Evolutionary conservation across 2,888 invertebrate genomes (phyloP), one percentile per base, ranked within the genome.

Genomic region (Chymomyza fuscimana): DNA sequence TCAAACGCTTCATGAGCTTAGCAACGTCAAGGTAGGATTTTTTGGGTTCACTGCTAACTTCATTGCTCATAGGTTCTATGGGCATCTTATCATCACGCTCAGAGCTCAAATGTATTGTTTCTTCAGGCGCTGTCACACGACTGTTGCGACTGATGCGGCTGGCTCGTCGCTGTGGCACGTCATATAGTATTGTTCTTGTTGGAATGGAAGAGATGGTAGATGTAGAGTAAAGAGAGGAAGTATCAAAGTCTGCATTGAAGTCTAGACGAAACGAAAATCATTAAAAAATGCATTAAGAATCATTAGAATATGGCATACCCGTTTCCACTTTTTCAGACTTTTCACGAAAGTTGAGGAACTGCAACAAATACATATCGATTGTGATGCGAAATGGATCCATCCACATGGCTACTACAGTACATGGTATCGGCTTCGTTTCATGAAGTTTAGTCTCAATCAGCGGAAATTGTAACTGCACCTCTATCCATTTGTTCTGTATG

Each of bases 91-190:
- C 91, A 56, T 91, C 92, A 1, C 90, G 89, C 56, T 92, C 92
- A 0, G 92, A 92, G 63, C 92, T 92, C 2, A 89, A 86, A 64
- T 92, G 92, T 62, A 92, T 82, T 0, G 92, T 92, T 77, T 92
- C 92, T 63, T 89, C 91, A 0, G 92, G 91, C 29, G 89, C 84
- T 2, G 89, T 88, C 16, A 89, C 77, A 73, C 40, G 40, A 12
- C 88, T 90, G 12, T 91, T 87, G 10, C 83, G 77, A 0, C 74
- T 74, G 67, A 86, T 89, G 3, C 88, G 82, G 15, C 87, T 90
- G 0, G 85, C 73, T 19, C 87, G 88, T 16, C 82, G 81, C 15
- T 50, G 12, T 69, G 70, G 0, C 72, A 68, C 19, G 1, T 22
- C 19, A 54, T 54, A 2, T 54, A 1, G 3, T 2, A 22, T 19